Base-by-base conservation (phyloP, 2,888 invertebrate genomes). In the Diogma glabrata region DNA sequence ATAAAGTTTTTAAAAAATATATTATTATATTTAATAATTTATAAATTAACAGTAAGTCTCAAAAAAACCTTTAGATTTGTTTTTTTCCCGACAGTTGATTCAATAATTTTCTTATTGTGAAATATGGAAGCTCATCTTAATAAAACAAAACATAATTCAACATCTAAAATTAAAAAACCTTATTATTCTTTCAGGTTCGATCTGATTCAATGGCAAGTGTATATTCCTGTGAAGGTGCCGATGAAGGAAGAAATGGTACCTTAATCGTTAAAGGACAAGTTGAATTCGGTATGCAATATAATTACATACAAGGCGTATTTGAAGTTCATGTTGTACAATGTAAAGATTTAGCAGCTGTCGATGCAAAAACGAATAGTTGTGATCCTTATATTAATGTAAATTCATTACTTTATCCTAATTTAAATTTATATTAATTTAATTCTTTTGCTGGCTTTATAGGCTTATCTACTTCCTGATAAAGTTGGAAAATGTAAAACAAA, bases 201-300 rank as follows among this genome's bases (percentile, higher is more conserved):
- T 92, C 91, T 22, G 95, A 94, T 70, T 95, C 94, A 45, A 86
- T 95, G 82, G 91, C 89, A 50, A 94, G 93, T 59, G 91, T 94
- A 19, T 94, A 94, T 69, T 93, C 93, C n/a, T n/a, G n/a, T n/a
- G n/a, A n/a, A 12, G 92, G 93, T 12, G 93, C 93, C 0, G 94
- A 92, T 1, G 93, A 93, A 63, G 90, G 90, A 40, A 78, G 88
- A 54, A 87, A 91, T 64, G 88, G 89, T 50, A 86, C 82, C 40
- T 91, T 95, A 49, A 79, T 85, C 3, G 88, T 95, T 12, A 78
- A 82, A 43, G 96, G 96, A 3, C 93, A 94, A 66, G 88, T 95
- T 10, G 88, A 92, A 70, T 92, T 96, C 69, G 87, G 89, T 3
- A 75, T 96, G 60, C 83, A 89, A 63, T 96, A 95, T 74, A 92